phyloP scores from a whole-genome alignment of 2,113 vertebrate genomes.

The Mormoops blainvillei region DNA sequence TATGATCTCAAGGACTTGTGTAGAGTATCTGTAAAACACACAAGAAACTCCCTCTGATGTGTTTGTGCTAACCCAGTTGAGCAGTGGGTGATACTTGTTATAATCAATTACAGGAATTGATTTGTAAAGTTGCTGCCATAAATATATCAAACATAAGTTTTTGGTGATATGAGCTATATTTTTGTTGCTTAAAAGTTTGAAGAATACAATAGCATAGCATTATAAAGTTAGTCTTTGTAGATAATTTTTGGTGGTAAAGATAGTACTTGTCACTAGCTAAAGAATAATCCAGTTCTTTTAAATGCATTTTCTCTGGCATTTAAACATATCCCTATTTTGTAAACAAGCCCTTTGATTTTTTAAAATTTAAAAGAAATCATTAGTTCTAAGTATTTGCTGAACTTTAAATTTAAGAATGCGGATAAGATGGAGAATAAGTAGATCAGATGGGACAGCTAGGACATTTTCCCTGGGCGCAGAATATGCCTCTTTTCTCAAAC shows the following conservation, averaged over 20 bases:
- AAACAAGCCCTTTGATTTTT: conserved; percentile 50
- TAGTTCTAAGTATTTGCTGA: conserved; percentile 38
- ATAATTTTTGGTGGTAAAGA: conserved; percentile 39
- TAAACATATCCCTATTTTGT: conserved; percentile 21
- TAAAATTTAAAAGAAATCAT: conserved; percentile 36
- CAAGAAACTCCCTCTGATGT: conserved; percentile 21
- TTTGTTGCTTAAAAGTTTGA: conserved; percentile 61
- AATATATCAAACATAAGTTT: conserved; percentile 45
- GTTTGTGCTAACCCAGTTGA: not conserved
- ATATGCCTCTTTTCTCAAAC: not conserved
- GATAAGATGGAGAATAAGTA: not conserved
- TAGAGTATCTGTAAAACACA: conserved; percentile 28
- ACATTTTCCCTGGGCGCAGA: not conserved
- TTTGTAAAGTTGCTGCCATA: conserved; percentile 52
- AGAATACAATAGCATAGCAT: conserved; percentile 27
- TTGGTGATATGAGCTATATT: conserved; percentile 42
- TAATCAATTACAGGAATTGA: conserved; percentile 20
- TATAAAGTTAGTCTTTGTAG: conserved; percentile 42
- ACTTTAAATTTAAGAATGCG: conserved; percentile 22
- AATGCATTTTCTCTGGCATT: conserved; percentile 40
- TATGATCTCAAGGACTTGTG: conserved; percentile 70
- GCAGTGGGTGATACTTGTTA: conserved; percentile 3
- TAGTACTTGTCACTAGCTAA: conserved; percentile 30
- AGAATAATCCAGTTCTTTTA: conserved; percentile 27
- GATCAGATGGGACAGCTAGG: not conserved